Base-by-base conservation (phyloP, 2,888 invertebrate genomes). In the Dasysyrphus tricinctus region DNA sequence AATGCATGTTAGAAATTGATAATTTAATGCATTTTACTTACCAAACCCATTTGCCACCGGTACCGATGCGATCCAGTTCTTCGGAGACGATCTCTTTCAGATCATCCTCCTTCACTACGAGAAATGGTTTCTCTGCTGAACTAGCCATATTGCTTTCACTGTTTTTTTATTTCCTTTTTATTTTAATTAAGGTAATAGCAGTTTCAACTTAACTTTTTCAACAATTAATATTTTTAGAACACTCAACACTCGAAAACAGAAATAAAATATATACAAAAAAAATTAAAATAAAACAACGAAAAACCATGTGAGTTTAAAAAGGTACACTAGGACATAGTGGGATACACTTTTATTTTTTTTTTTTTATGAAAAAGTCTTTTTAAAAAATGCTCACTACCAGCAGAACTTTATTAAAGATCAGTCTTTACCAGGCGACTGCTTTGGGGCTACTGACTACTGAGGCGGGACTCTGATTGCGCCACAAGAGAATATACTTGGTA, bases 11-110 rank as follows among this genome's bases (percentile, higher is more conserved):
- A 14, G 8, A 8, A 54, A 14, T 54, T 3, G 14, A 29, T 54
- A 29, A 54, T 54, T 29, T 8, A 51, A 29, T 54, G 9, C 0
- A 51, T 0, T 32, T 29, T 54, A 44, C 88, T 90, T 90, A 92
- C 92, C 92, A 92, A 54, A 92, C 92, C 90, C 91, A 92, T 65
- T 89, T 89, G 29, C 92, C 92, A n/a, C 92, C 92, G 74, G 89
- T 90, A 65, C 92, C 92, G 16, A 90, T 88, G 0, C 90, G 85
- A 76, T 92, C 92, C 85, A 92, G 80, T 88, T 92, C 91, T 80
- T 91, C 91, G 69, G 91, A 90, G 7, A 92, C 89, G 85, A 91
- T 88, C 81, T 91, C 92, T 88, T 92, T 92, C 75, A 92, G 90
- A n/a, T 88, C 88, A 76, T 92, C 90, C 88, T 92, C 92, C 74